phyloP scores from a whole-genome alignment of 2,888 invertebrate species.

The Iphiclides podalirius region DNA sequence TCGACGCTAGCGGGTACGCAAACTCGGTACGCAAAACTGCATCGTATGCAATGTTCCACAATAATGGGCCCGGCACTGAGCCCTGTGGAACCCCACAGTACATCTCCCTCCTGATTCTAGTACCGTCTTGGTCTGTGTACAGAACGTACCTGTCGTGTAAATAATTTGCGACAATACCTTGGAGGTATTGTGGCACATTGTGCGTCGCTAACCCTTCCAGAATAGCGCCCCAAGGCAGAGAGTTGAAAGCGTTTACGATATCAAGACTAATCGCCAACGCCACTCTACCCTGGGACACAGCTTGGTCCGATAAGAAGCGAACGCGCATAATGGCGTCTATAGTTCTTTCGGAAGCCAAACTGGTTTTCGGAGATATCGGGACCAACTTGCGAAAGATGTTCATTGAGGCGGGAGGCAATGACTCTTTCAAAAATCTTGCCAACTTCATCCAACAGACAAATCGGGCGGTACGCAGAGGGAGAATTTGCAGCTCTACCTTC shows the following conservation, averaged over 20 bases:
- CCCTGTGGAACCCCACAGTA: slow-evolving; percentile 1
- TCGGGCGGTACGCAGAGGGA: slow-evolving; percentile 26
- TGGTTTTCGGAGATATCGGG: slow-evolving; percentile 19
- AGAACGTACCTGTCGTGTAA: neutral
- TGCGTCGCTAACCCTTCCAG: slow-evolving; percentile 28
- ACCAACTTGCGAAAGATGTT: slow-evolving; percentile 18
- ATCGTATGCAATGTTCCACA: neutral
- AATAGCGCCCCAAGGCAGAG: slow-evolving; percentile 18
- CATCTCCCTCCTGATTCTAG: neutral
- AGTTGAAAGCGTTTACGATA: neutral
- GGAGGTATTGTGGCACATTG: slow-evolving; percentile 26
- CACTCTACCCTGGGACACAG: neutral
- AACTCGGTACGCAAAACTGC: neutral
- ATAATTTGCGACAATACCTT: slow-evolving; percentile 19
- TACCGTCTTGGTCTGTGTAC: neutral
- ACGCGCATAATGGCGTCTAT: neutral
- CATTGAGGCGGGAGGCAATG: slow-evolving; percentile 20
- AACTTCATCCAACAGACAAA: slow-evolving; percentile 26
- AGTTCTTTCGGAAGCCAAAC: slow-evolving; percentile 20
- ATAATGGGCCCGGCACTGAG: neutral
- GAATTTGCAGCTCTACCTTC: slow-evolving; percentile 15
- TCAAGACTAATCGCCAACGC: neutral
- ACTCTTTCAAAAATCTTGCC: slow-evolving; percentile 29
- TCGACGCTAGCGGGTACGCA: slow-evolving; percentile 12
- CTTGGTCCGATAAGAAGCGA: neutral